These are phyloP conservation scores for Eriosoma lanigerum DNA, from an alignment of 1,140 invertebrate genomes.

Conservation along the genomic window DNA sequence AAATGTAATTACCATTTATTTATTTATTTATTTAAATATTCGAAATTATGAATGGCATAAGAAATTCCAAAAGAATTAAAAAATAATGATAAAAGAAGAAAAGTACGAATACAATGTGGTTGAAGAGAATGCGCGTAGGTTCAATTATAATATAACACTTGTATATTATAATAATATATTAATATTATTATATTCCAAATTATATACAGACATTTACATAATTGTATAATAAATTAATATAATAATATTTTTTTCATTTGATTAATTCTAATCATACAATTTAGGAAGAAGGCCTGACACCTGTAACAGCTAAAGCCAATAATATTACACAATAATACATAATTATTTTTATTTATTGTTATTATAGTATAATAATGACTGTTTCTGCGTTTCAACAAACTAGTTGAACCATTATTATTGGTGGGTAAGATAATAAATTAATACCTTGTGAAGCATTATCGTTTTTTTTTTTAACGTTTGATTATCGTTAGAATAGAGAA, in stretches of 20 bases:
- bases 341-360: too few relatives aligned
- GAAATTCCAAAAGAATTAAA: slow-evolving; percentile 11
- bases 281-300: too few relatives aligned
- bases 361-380: background rate
- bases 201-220: background rate
- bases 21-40: background rate
- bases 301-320: too few relatives aligned
- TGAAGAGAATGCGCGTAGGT: background rate
- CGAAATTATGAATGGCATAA: background rate
- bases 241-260: background rate
- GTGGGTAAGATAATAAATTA: too few relatives aligned
- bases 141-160: slow-evolving; percentile 11
- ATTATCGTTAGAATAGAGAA: too few relatives aligned
- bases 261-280: background rate
- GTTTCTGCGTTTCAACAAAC: background rate
- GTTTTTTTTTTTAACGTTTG: too few relatives aligned
- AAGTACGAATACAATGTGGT: slow-evolving; percentile 15
- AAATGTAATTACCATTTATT: too few relatives aligned
- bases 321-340: too few relatives aligned
- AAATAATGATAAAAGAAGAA: slow-evolving; percentile 18
- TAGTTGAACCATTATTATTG: too few relatives aligned
- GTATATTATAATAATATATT: too few relatives aligned
- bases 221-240: background rate
- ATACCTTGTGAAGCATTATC: too few relatives aligned
- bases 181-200: background rate